phyloP scores from a whole-genome alignment of 2,797 vertebrate genomes.

The Falco cherrug region DNA sequence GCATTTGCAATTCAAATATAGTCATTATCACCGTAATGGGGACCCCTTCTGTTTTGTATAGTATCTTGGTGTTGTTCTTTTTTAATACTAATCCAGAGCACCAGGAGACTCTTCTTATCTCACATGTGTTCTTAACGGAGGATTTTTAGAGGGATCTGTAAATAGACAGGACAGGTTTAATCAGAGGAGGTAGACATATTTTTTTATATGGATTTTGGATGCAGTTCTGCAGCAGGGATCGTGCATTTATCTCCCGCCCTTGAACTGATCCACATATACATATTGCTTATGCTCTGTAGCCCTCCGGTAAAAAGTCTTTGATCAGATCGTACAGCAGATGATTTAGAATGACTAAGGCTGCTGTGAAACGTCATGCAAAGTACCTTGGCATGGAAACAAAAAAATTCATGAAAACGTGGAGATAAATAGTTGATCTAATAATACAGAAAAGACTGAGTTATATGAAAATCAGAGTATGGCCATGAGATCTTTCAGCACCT shows the following conservation, averaged over 20 bases:
- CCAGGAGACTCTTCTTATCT: constrained; percentile 67
- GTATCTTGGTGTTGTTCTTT: not conserved
- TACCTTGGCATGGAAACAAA: not conserved
- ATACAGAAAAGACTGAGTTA: not conserved
- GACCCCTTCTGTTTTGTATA: not conserved
- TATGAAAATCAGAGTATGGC: not conserved
- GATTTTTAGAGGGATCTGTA: constrained; percentile 82
- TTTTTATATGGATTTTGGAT: not conserved
- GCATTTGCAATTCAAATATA: not conserved
- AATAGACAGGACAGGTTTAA: constrained; percentile 1
- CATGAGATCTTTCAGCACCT: not conserved
- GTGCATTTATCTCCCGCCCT: not conserved
- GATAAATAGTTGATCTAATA: not conserved
- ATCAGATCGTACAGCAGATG: not conserved
- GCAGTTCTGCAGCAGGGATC: not conserved
- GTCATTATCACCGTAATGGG: not conserved
- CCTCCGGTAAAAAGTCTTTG: not conserved
- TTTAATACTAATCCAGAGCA: not conserved
- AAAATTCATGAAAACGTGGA: not conserved
- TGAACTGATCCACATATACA: rapidly evolving
- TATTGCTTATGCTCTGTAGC: not conserved
- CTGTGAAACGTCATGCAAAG: not conserved
- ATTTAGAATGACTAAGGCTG: not conserved
- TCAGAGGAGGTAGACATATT: not conserved
- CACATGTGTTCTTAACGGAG: constrained; percentile 82